Base-by-base conservation (phyloP, 2,888 invertebrate genomes). In the Meteorus cinctellus region DNA sequence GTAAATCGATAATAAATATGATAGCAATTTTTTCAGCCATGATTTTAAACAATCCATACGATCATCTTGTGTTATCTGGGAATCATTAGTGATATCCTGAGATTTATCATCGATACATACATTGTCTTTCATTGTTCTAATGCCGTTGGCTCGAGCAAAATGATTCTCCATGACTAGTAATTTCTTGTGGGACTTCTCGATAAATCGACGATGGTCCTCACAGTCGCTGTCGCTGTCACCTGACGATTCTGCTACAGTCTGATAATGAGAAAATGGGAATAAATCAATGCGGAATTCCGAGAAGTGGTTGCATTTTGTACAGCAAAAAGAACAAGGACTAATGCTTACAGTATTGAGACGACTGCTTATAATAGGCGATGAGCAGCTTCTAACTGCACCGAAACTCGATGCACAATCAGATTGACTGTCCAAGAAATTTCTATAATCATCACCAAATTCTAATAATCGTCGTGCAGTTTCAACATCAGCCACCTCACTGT, bases 401-500 rank as follows among this genome's bases (percentile, higher is more conserved):
- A 94, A 91, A 78, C 94, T 94, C 80, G 95, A 95, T 90, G 96
- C 96, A 88, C 94, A 95, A 90, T 97, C 97, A 0, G 96, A 97
- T 87, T 96, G 96, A 79, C 96, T 96, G 91, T 96, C 97, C 70
- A 97, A 92, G 90, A 94, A 96, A 84, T 95, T 95, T 87, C 96
- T 92, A 90, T 97, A 97, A 90, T 97, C 97, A 89, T 97, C 97
- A 45, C 96, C 96, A 87, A 96, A 96, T 87, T 97, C 96, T 81
- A 96, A 90, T 24, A 97, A 91, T 79, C 94, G 93, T 77, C 96
- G 92, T 55, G 96, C 96, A 45, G 95, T 94, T 90, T 97, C 96
- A 1, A 96, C 94, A 89, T 97, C 97, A 6, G 94, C 94, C 66
- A 94, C 93, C 90, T 97, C 97, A 76, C 97, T 97, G 89, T 97